Conservation (phyloP, 2,888 invertebrate genomes). For the Adelognathus sp. region DNA sequence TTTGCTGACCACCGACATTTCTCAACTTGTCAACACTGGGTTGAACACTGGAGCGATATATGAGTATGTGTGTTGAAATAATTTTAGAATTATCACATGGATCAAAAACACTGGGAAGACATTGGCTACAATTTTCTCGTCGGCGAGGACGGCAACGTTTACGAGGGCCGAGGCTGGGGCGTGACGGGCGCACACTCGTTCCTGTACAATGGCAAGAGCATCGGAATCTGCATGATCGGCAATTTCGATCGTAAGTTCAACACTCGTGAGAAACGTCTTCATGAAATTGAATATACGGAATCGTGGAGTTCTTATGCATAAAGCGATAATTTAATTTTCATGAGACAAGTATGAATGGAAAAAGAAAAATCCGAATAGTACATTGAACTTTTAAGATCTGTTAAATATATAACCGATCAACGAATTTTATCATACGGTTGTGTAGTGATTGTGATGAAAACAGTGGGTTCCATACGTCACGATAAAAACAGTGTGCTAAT, state of each 20-base stretch:
- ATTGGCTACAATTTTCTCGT: constrained; percentile 76
- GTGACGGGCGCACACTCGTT: constrained; percentile 71
- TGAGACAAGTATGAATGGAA: no score
- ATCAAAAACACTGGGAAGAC: constrained; percentile 70
- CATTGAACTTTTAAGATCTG: no score
- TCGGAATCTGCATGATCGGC: constrained; percentile 89
- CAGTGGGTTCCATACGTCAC: no score
- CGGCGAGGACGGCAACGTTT: constrained; percentile 76
- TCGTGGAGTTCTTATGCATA: not conserved
- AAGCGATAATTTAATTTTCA: not conserved
- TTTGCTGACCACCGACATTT: not conserved
- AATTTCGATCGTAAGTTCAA: constrained; percentile 83
- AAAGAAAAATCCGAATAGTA: no score
- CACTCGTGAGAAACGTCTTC: no score
- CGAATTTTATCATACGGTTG: no score
- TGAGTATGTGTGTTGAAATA: no score
- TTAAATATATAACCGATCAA: no score
- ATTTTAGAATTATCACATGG: constrained; percentile 72
- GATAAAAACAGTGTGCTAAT: no score
- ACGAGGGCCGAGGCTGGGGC: constrained; percentile 77
- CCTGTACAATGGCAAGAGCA: constrained; percentile 85
- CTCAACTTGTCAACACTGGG: not conserved
- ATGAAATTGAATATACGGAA: not conserved
- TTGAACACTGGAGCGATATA: not conserved
- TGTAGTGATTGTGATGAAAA: no score